Base-by-base conservation (phyloP, 92 coral and sea anemone species). In the Zoanthus sociatus region DNA sequence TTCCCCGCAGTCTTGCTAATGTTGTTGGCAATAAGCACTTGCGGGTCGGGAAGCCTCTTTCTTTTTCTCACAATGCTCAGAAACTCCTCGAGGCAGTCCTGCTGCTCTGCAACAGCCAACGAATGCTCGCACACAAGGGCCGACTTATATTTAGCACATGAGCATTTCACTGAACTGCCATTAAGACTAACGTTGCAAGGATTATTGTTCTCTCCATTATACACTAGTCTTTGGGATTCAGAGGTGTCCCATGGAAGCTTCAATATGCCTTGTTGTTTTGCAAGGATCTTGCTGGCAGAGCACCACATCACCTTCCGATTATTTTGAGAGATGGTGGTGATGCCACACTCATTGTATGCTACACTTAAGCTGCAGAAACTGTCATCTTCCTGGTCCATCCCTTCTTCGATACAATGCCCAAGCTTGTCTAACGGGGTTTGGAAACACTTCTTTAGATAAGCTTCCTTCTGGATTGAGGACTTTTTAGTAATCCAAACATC, bases 81-180 rank as follows among this genome's bases (percentile, higher is more conserved):
- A 47, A 73, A 76, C 14, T 89, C 51, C 51, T 53, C 77, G 20
- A 83, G 84, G 42, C 89, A 84, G 54, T 16, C 20, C 82, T 89
- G 83, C 44, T 83, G 42, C 48, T 66, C 91, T 42, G 91, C 89
- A 74, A 84, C 91, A 56, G 91, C 89, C 74, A 89, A 83, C n/a
- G 79, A 31, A 44, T 78, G 88, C 55, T 71, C 47, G 31, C 90
- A 79, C 46, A 87, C 77, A 87, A 78, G 64, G 37, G 89, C 84
- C 6, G 88, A 89, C 77, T 83, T 84, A 63, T 48, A 89, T 53
- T 84, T 89, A 6, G 71, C 55, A 74, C 89, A 86, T 63, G 86
- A 86, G 60, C 89, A 86, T 56, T 86, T 86, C 8, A 86, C 67
- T 37, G 79, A 15, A 10, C 87, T 85, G 67, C 44, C 78, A 5